phyloP scores from a whole-genome alignment of 2,888 invertebrate genomes.

The Cremastobaeus sp. region DNA sequence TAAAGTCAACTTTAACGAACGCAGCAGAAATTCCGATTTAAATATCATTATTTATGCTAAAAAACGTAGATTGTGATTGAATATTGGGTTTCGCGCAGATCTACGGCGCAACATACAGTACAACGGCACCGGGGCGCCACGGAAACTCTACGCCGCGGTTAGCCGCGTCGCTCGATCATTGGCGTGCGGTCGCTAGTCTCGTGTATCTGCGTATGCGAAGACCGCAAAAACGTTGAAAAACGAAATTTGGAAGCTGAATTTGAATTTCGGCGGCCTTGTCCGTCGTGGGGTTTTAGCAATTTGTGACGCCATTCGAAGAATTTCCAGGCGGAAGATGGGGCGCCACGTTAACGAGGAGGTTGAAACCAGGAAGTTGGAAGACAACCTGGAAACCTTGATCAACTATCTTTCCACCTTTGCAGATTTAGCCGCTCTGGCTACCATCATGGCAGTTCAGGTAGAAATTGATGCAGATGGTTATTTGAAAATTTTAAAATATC shows the following conservation, averaged over 20 bases:
- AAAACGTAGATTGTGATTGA: background rate
- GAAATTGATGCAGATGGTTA: too few relatives aligned
- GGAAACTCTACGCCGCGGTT: conserved; percentile 16
- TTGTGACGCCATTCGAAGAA: background rate
- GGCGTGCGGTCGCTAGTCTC: conserved; percentile 8
- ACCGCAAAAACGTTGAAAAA: conserved; percentile 62
- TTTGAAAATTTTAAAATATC: too few relatives aligned
- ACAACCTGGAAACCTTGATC: conserved; percentile 65
- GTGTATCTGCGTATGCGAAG: conserved; percentile 31
- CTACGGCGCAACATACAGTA: conserved; percentile 30
- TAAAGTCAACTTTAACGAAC: background rate
- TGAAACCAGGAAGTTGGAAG: conserved; percentile 66
- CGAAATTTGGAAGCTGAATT: background rate
- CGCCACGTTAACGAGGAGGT: conserved; percentile 66
- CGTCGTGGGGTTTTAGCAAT: conserved; percentile 3
- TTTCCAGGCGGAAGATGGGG: conserved; percentile 65
- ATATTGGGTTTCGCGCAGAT: conserved; percentile 34
- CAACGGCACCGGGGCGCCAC: conserved; percentile 33
- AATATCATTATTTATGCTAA: background rate
- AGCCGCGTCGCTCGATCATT: conserved; percentile 21
- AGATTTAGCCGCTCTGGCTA: conserved; percentile 72
- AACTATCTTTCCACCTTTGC: conserved; percentile 70
- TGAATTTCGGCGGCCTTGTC: background rate
- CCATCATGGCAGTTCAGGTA: conserved; percentile 73
- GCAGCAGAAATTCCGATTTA: background rate